Base-by-base conservation (phyloP, 2,888 invertebrate genomes). In the Saturnia japonica region DNA sequence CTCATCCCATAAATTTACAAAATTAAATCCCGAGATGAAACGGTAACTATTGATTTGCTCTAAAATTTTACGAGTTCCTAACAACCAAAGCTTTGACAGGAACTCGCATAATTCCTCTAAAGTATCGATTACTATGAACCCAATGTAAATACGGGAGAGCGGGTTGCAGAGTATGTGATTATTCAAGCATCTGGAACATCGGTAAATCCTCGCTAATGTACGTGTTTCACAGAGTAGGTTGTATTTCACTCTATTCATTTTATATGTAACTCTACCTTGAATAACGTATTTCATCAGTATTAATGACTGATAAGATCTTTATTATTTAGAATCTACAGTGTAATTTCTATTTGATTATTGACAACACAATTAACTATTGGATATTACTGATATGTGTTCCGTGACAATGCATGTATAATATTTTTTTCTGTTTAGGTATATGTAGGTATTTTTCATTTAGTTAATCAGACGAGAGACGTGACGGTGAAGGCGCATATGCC, bases 191-290 rank as follows among this genome's bases (percentile, higher is more conserved):
- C 68, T 68, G 68, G 47, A 68, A 45, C 45, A 51, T 43, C 68
- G 45, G 47, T 68, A 68, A 68, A 68, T 68, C 47, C 68, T 34
- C 47, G 47, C 47, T 68, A 68, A 68, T 68, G 47, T 68, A 68
- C 68, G 68, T 68, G 57, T 60, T 60, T 28, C 28, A 28, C 57
- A 14, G 12, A 25, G 12, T 60, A 28, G 57, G 57, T 60, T 60
- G 14, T 28, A 60, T 60, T 60, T 60, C 57, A 60, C 57, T 60
- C 57, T 60, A 60, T 12, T 25, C 25, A 14, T 60, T 60, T 60
- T 28, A 60, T 28, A 28, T 60, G 25, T 28, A 60, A 28, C 57
- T 60, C 57, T 28, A 14, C 16, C 57, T 60, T 28, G 12, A 14
- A 60, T 25, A 60, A 28, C 19, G 57, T 60, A 28, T 60, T 60